Percentiles rank a stretch among this genome's conserved stretches.
Evolutionary conservation across 2,888 invertebrate genomes (phyloP).

Genomic region (Drosophila sordidapex): DNA sequence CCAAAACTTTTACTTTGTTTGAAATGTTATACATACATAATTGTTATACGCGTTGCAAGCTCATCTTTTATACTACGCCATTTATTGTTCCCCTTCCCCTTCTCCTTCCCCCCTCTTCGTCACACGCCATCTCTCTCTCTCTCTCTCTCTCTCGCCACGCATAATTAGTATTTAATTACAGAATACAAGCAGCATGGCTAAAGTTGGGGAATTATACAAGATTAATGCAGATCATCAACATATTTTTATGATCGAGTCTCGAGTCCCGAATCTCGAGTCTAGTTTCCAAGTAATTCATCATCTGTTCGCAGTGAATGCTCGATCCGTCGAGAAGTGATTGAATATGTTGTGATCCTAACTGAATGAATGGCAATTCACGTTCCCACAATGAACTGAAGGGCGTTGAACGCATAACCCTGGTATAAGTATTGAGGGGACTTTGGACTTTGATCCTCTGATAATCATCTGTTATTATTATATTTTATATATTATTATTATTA

Average conservation of each 20-base stretch:
- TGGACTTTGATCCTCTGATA: background rate
- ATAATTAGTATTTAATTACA: background rate
- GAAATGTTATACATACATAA: conserved; percentile 35
- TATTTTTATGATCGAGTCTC: background rate
- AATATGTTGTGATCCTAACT: background rate
- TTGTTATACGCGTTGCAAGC: conserved; percentile 11
- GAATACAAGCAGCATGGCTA: background rate
- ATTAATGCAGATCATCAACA: background rate
- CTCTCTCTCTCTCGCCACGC: background rate
- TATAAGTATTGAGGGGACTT: background rate
- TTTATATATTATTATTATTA: too few species aligned
- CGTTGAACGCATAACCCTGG: background rate
- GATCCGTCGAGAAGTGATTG: background rate
- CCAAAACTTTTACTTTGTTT: conserved; percentile 55
- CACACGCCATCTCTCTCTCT: background rate
- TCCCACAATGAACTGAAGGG: background rate
- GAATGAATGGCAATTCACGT: background rate
- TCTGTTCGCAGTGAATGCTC: background rate
- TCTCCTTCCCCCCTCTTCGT: background rate
- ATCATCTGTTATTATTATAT: background rate
- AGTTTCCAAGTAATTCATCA: background rate
- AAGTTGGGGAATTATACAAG: background rate
- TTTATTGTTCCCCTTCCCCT: background rate
- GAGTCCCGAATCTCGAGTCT: background rate
- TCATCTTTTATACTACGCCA: conserved; percentile 18